phyloP scores from a whole-genome alignment of 2,113 vertebrate species.

The Todiramphus saurophagus region DNA sequence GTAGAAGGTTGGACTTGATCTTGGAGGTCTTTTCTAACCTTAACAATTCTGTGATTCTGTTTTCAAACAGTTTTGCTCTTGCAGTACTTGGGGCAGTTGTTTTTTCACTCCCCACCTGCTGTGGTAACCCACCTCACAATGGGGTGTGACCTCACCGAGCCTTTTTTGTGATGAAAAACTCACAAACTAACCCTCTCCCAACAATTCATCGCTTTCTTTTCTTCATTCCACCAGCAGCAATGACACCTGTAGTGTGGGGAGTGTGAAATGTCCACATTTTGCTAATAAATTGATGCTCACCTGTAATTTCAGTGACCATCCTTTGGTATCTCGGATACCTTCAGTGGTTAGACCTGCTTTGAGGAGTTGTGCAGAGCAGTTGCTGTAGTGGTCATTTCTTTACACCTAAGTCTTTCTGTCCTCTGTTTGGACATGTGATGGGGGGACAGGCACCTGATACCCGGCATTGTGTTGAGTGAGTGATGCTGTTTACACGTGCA shows the following conservation, averaged over 20 bases:
- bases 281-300: not conserved
- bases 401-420: no score
- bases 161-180: not conserved
- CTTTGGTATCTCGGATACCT: not conserved
- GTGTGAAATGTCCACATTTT: accelerated
- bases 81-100: accelerated
- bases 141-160: not conserved
- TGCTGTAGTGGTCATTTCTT: accelerated
- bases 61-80: not conserved
- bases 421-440: not conserved
- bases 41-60: not conserved
- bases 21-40: no score
- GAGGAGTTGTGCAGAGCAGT: not conserved
- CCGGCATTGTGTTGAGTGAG: accelerated
- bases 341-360: not conserved
- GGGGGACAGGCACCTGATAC: not conserved
- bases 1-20: no score
- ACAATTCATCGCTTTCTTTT: not conserved
- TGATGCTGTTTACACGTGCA: not conserved
- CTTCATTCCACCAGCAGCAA: accelerated
- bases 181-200: not conserved
- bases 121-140: accelerated
- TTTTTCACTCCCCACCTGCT: not conserved
- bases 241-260: accelerated
- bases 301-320: not conserved